Conservation (phyloP, 2,888 invertebrate species). For the Blastobasis adustella region DNA sequence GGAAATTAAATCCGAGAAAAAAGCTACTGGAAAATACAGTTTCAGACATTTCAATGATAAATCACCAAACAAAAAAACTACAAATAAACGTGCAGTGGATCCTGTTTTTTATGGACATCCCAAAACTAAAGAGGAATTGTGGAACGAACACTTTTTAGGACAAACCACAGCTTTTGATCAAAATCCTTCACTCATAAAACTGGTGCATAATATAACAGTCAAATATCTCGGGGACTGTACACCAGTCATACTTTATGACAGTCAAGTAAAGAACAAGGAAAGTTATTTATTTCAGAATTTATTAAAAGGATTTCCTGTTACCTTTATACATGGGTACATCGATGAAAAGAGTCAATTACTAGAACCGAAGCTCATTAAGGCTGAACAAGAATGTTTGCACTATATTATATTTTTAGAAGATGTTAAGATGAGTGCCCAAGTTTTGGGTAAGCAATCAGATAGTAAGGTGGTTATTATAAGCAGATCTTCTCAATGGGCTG, state of each 20-base stretch:
- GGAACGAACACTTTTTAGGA: conserved; percentile 67
- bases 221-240: conserved; percentile 78
- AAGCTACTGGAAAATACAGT: neutral
- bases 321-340: conserved; percentile 78
- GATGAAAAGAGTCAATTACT: conserved; percentile 58
- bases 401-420: conserved; percentile 81
- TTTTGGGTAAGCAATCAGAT: conserved; percentile 77
- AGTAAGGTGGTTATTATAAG: conserved; percentile 80
- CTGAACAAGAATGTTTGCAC: conserved; percentile 72
- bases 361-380: conserved; percentile 56
- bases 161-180: conserved; percentile 57
- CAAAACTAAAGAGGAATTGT: conserved; percentile 72
- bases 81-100: conserved; percentile 53
- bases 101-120: conserved; percentile 74
- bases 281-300: conserved; percentile 74
- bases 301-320: conserved; percentile 70
- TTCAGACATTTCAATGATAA: conserved; percentile 15
- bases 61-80: conserved; percentile 2
- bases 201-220: conserved; percentile 75
- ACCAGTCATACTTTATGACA: conserved; percentile 80
- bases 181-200: conserved; percentile 73
- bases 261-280: conserved; percentile 69
- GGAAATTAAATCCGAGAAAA: neutral
- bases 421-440: conserved; percentile 71
- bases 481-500: conserved; percentile 83